Base-by-base conservation (phyloP, 2,797 vertebrate species). In the Esox masquinongy region DNA sequence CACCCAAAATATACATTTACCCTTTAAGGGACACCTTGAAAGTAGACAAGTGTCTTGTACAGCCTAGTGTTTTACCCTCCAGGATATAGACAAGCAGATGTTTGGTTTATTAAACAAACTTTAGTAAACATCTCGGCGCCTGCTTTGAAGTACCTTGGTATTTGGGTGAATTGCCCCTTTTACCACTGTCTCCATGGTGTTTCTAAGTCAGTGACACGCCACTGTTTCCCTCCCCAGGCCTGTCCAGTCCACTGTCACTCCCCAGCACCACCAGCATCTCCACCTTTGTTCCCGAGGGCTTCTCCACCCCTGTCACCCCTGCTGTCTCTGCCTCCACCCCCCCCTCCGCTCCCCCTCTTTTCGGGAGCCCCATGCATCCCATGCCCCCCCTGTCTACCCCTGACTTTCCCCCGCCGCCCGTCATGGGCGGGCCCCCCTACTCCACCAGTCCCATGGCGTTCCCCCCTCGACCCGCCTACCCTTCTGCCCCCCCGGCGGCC, bases 201-300 rank as follows among this genome's bases (percentile, higher is more conserved):
- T 56, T n/a, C 14, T 56, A 19, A 56, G 17, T 56, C 51, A 68
- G 3, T 26, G 2, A 70, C n/a, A 36, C 29, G 19, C 43, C 15
- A 11, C 36, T 43, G 5, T 51, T 53, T 1, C 70, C 26, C n/a
- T 85, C 77, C 84, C 77, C 71, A 95, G 92, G 86, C 84, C 80
- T 93, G 70, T 90, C 94, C 24, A 90, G 87, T 82, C 85, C 94
- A 0, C 73, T 92, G 68, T 75, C 92, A 24, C 84, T 90, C 43
- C 80, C 93, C 1, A 86, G 72, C 6, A 67, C 88, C 0, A 81
- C 91, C 0, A 68, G 89, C 4, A 19, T 85, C 71, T 88, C 87
- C 67, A 74, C 90, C 22, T 75, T 91, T 74, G 74, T 91, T 24
- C 79, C 91, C 0, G 79, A 84, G 0, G 77, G 82, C 0, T 90